Percentiles rank a stretch among this genome's conserved stretches.
Conservation (phyloP, 2,797 vertebrate genomes). For the Trachurus trachurus region DNA sequence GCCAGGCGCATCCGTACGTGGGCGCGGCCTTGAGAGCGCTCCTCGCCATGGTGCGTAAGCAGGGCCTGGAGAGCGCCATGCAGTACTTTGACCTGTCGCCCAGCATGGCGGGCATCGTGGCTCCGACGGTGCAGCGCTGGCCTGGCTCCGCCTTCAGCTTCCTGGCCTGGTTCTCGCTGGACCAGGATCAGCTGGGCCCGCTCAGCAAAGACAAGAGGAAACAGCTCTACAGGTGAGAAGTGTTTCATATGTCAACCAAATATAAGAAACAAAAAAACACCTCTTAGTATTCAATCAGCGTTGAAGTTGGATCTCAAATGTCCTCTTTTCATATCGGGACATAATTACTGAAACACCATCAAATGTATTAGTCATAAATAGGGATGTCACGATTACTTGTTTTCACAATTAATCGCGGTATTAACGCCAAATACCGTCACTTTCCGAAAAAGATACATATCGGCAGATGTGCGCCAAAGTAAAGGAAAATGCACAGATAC, state of each 20-base stretch:
- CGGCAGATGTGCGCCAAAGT: too few relatives aligned
- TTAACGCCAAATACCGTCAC: too few relatives aligned
- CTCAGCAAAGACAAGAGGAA: constrained; percentile 93
- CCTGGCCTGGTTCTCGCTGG: constrained; percentile 94
- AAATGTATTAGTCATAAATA: too few relatives aligned
- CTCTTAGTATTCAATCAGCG: too few relatives aligned
- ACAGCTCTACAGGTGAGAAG: constrained; percentile 93
- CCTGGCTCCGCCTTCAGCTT: constrained; percentile 96
- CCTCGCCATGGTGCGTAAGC: constrained; percentile 93
- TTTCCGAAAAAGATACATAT: too few relatives aligned
- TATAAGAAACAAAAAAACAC: background rate
- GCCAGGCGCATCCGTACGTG: constrained; percentile 87
- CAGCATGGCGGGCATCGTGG: constrained; percentile 95
- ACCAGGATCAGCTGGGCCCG: constrained; percentile 91
- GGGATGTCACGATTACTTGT: too few relatives aligned
- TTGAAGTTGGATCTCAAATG: too few relatives aligned
- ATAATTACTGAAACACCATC: too few relatives aligned
- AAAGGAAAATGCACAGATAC: too few relatives aligned
- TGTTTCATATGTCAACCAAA: background rate
- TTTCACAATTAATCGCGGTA: too few relatives aligned
- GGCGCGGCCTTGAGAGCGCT: constrained; percentile 90
- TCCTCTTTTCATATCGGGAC: too few relatives aligned
- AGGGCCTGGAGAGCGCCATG: constrained; percentile 93
- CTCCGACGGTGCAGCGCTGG: constrained; percentile 94
- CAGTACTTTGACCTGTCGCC: constrained; percentile 96